A percentile compares a stretch with the other conserved stretches of the same genome.
Evolutionary conservation across 2,113 vertebrate species (phyloP).

Genomic region (Lucifuga dentata): DNA sequence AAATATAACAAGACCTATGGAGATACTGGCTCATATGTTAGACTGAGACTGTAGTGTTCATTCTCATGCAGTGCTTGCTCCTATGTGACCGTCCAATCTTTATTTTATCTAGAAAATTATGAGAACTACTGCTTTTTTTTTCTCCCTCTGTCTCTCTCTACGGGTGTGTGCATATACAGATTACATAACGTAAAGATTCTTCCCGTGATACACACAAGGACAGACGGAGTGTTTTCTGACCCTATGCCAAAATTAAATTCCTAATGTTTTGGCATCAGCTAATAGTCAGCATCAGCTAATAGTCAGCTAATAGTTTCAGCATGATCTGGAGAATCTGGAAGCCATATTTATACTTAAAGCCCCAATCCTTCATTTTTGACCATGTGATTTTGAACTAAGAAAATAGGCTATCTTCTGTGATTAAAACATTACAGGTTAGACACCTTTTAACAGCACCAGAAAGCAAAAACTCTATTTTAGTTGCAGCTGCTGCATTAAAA

Average conservation of each 20-base stretch:
- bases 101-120: not conserved
- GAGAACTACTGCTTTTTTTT: not conserved
- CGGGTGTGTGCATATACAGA: constrained; percentile 7
- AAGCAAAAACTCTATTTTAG: too few species aligned
- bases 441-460: too few species aligned
- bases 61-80: not conserved
- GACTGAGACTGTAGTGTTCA: too few species aligned
- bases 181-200: constrained; percentile 66
- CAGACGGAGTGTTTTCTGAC: constrained; percentile 14
- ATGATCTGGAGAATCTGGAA: constrained; percentile 12
- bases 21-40: too few species aligned
- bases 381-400: too few species aligned
- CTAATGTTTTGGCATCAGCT: constrained; percentile 14
- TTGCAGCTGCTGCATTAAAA: too few species aligned
- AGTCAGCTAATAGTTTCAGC: not conserved
- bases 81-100: not conserved
- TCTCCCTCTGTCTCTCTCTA: not conserved
- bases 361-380: too few species aligned
- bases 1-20: too few species aligned
- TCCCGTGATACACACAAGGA: constrained; percentile 29
- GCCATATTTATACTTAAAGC: constrained; percentile 22
- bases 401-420: too few species aligned
- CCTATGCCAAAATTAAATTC: constrained; percentile 33
- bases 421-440: too few species aligned
- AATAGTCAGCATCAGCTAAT: not conserved